Percentiles rank a stretch among this genome's conserved stretches.
Evolutionary conservation across 2,888 invertebrate genomes (phyloP).

Genomic region (Cheilosia vernalis): DNA sequence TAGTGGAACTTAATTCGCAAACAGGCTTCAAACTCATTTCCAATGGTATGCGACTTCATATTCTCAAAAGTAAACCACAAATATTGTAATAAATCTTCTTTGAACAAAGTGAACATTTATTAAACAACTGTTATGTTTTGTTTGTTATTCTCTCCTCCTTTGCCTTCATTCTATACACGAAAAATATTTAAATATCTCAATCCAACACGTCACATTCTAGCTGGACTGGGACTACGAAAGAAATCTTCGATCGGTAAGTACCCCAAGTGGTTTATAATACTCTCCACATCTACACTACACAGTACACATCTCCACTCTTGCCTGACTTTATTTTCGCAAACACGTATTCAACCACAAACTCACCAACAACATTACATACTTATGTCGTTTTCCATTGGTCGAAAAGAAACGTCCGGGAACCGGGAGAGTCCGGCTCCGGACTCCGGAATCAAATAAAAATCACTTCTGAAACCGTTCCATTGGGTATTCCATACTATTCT

Average conservation of each 20-base stretch:
- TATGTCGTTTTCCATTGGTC: neutral
- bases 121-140: constrained; percentile 41
- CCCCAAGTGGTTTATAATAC: constrained; percentile 11
- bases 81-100: neutral
- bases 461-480: no score
- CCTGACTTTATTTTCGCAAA: constrained; percentile 3
- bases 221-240: constrained; percentile 76
- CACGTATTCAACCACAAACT: neutral
- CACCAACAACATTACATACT: neutral
- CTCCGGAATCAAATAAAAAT: no score
- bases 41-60: no score
- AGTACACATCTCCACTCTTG: constrained; percentile 31
- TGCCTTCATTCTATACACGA: constrained; percentile 8
- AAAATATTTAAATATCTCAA: constrained; percentile 30
- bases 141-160: constrained; percentile 57
- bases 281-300: constrained; percentile 8
- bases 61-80: neutral
- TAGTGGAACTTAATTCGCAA: no score
- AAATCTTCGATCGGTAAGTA: constrained; percentile 76
- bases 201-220: constrained; percentile 65
- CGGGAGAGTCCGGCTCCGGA: no score
- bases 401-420: no score
- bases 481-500: no score
- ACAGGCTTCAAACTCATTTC: no score
- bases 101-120: constrained; percentile 20